Base-by-base conservation (phyloP, 2,888 invertebrate genomes). In the Phalera bucephala region DNA sequence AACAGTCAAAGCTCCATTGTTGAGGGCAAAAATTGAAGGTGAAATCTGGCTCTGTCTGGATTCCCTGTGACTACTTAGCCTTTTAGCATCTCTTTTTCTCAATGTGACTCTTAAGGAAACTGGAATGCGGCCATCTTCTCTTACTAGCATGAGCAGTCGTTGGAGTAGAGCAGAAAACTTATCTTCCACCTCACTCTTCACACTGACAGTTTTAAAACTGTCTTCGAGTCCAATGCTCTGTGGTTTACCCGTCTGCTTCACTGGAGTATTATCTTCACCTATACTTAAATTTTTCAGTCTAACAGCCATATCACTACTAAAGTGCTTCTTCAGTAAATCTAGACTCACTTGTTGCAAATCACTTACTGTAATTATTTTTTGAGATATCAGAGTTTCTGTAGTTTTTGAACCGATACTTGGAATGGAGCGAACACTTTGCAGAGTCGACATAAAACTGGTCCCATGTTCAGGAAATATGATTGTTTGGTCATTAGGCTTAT, bases 401-500 rank as follows among this genome's bases (percentile, higher is more conserved):
- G 94, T 94, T 65, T 93, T 93, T 35, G 92, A 90, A 4, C 96
- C 96, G 56, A 96, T 93, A 27, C 96, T 95, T 40, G 95, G 95
- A 62, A 96, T 93, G 46, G 90, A 87, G 22, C 92, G 89, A 20
- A 95, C 82, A 56, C 90, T 86, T 25, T 87, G 82, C 44, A 96
- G 82, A 15, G 92, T 91, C 1, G 92, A 90, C 88, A 96, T 91
- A 55, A 96, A 92, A 43, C 89, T 88, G 33, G 91, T 77, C 5
- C 92, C 93, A 62, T 92, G 91, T 47, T 93, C 92, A 3, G 96
- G 95, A 49, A 93, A 94, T 47, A 96, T 85, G 14, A 93, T 91
- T 0, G 96, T 96, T 78, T 97, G 96, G 64, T 95, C 93, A 74
- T 96, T 94, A 3, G 97, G 96, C 74, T 95, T 96, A 67, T 95